Conservation (phyloP, 2,797 vertebrate genomes). For the Tauraco hartlaubi region DNA sequence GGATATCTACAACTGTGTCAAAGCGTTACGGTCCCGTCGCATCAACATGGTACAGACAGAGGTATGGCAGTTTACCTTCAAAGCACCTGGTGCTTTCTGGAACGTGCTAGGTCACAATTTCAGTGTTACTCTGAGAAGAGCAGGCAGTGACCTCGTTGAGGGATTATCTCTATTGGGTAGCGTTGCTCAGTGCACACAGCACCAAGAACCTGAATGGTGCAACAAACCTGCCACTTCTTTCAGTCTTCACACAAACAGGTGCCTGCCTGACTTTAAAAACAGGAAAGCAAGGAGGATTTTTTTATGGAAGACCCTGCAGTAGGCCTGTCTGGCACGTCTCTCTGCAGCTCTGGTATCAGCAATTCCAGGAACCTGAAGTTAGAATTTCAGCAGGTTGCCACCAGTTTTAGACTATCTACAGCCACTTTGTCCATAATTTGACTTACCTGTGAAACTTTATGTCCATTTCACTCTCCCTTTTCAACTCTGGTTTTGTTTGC, state of each 20-base stretch:
- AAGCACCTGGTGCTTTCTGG: neutral
- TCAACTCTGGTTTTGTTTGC: neutral
- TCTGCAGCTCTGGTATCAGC: neutral
- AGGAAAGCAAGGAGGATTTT: neutral
- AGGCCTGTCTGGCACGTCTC: neutral
- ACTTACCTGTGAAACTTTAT: neutral
- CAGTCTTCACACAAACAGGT: neutral
- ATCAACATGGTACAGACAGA: conserved; percentile 98
- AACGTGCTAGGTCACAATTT: neutral
- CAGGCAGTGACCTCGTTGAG: neutral
- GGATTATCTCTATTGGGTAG: neutral
- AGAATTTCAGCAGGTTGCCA: neutral
- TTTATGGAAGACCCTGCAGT: neutral
- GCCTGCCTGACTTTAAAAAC: neutral
- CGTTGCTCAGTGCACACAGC: neutral
- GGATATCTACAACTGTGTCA: conserved; percentile 99
- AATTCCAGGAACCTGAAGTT: neutral
- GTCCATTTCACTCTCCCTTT: neutral
- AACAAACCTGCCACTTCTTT: neutral
- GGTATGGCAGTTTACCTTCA: conserved; percentile 61
- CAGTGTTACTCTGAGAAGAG: neutral
- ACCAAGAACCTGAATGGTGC: neutral
- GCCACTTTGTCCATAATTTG: neutral
- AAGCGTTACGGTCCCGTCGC: conserved; percentile 94
- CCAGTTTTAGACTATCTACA: neutral